A percentile compares a stretch with the other conserved stretches of the same genome.
These are phyloP conservation scores for Ctenicera cuprea DNA, from an alignment of 2,888 invertebrate species.

Conservation along the genomic window DNA sequence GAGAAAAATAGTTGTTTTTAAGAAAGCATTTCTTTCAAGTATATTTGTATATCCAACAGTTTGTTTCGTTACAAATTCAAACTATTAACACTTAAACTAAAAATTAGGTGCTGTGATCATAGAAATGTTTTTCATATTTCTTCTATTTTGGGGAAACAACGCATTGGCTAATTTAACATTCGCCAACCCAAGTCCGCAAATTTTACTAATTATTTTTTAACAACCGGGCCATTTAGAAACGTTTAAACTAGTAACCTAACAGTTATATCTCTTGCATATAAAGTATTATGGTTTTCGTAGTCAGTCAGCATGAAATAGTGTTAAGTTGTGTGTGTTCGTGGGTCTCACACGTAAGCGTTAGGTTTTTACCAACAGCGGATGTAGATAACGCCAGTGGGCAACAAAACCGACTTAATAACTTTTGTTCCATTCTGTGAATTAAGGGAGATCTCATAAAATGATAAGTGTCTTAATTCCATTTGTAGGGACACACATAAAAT, in stretches of 20 bases:
- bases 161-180: too few relatives aligned
- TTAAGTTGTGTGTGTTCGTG: conserved; percentile 50
- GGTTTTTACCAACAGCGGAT: conserved; percentile 45
- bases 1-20: too few relatives aligned
- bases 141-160: too few relatives aligned
- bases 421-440: conserved; percentile 45
- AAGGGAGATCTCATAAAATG: conserved; percentile 45
- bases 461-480: conserved; percentile 38
- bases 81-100: too few relatives aligned
- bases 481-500: conserved; percentile 33
- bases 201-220: conserved; percentile 10
- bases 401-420: conserved; percentile 45
- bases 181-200: background rate
- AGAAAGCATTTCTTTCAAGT: too few relatives aligned
- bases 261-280: conserved; percentile 49
- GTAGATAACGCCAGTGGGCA: conserved; percentile 45
- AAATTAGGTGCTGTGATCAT: too few relatives aligned
- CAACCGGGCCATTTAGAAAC: conserved; percentile 5
- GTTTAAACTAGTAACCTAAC: conserved; percentile 45
- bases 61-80: too few relatives aligned
- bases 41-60: too few relatives aligned
- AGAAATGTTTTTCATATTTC: too few relatives aligned
- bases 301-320: conserved; percentile 52
- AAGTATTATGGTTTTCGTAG: conserved; percentile 47
- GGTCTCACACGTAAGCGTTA: conserved; percentile 48